Evolutionary conservation across 2,888 invertebrate genomes (phyloP), one percentile per base, ranked within the genome.

Genomic region (Pachymerium ferrugineum): DNA sequence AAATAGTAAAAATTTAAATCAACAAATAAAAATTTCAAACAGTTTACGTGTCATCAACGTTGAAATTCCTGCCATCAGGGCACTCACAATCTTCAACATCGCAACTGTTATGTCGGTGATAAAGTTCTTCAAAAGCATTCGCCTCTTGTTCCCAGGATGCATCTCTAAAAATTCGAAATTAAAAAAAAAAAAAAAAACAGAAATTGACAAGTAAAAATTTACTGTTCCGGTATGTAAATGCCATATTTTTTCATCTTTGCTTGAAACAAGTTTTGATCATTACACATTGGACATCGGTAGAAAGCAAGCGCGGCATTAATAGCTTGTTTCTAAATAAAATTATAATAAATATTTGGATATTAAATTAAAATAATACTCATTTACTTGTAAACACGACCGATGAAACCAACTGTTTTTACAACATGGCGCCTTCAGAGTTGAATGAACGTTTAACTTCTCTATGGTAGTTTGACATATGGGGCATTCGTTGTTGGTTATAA

Each of bases 141-240:
- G 90, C 90, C 76, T 87, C 89, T 12, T 87, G 79, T 80, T 94
- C 93, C 94, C 93, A 94, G 0, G 90, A 87, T 0, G 93, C 93
- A 81, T 93, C 93, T 78, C 91, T 91, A 31, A 71, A 42, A 73
- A 72, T 71, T 38, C 42, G 22, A 75, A 62, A 74, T 74, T 29
- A 75, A 76, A 76, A 73, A 76, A 12, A 4, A 28, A 67, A 68
- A 75, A 73, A 35, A 29, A 28, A 30, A 12, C n/a, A 29, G 8
- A 8, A 73, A 70, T 5, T 42, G 31, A 33, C 31, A 10, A 31
- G 12, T 47, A 5, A 77, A 76, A 75, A 67, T 86, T 85, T 80
- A 92, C 91, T 89, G 87, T 78, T 92, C 89, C 0, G 93, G 93
- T 62, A 94, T 87, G 75, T 88, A 91, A 76, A 93, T 89, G 1